Percentiles rank a stretch among this genome's conserved stretches.
Evolutionary conservation across 2,113 vertebrate species (phyloP).

Genomic region (Martes martes): DNA sequence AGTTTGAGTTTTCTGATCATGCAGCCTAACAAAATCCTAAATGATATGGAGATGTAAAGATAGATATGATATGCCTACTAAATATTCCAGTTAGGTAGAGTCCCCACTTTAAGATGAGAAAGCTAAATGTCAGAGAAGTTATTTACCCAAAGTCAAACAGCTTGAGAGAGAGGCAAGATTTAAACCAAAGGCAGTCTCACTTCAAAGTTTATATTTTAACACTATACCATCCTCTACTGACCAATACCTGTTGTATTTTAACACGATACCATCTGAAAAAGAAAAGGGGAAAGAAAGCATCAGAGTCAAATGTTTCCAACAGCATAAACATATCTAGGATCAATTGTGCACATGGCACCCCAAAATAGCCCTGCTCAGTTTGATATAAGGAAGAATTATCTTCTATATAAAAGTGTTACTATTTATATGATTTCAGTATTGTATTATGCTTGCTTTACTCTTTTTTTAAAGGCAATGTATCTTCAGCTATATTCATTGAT

Average conservation of each 20-base stretch:
- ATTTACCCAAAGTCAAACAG: not conserved
- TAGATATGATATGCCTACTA: not conserved
- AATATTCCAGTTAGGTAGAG: not conserved
- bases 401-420: not conserved
- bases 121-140: not conserved
- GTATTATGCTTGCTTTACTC: not conserved
- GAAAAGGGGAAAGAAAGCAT: not conserved
- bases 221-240: not conserved
- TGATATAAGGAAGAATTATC: not conserved
- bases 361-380: not conserved
- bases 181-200: not conserved
- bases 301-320: not conserved
- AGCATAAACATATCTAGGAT: not conserved
- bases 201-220: not conserved
- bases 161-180: not conserved
- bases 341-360: not conserved
- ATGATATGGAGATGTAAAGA: not conserved
- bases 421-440: not conserved
- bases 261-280: not conserved
- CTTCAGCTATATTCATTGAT: not conserved
- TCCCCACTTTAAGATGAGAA: not conserved
- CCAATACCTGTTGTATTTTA: not conserved
- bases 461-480: not conserved
- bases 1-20: not conserved
- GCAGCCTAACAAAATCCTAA: not conserved